Percentiles rank a stretch among this genome's conserved stretches.
phyloP scores from a whole-genome alignment of 53 echinoderm and acorn worm species.

The Antedon mediterranea region DNA sequence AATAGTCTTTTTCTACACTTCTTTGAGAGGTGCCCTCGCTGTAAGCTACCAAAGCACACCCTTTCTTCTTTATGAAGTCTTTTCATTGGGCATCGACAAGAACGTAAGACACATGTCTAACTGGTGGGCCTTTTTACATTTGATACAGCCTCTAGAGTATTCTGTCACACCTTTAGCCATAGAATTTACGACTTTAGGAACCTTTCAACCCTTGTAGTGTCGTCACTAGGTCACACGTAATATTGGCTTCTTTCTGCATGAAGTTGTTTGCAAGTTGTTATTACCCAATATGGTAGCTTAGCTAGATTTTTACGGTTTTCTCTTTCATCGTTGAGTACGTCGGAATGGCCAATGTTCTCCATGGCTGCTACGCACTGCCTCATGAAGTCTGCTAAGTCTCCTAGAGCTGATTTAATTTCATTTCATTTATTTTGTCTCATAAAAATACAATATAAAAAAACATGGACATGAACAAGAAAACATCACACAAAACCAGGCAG shows the following conservation, averaged over 20 bases:
- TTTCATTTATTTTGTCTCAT: no score
- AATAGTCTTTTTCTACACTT: constrained; percentile 9
- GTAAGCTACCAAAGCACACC: constrained; percentile 37
- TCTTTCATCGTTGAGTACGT: constrained; percentile 18
- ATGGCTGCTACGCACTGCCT: constrained; percentile 13
- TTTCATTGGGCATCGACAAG: not conserved
- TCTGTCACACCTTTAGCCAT: not conserved
- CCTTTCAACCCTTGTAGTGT: constrained; percentile 8
- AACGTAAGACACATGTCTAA: constrained; percentile 27
- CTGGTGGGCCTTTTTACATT: constrained; percentile 2
- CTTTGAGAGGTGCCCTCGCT: constrained; percentile 27
- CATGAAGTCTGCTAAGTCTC: constrained; percentile 13
- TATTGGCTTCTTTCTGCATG: constrained; percentile 10
- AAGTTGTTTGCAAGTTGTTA: constrained; percentile 10
- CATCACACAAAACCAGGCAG: no score
- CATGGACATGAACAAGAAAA: no score
- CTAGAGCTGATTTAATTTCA: not conserved
- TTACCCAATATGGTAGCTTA: constrained; percentile 28
- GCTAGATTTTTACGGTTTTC: constrained; percentile 20
- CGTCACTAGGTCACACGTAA: constrained; percentile 24
- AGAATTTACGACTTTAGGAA: not conserved
- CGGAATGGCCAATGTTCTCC: constrained; percentile 3
- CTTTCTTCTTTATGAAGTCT: constrained; percentile 8
- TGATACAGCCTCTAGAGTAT: not conserved
- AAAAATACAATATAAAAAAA: no score